Percentiles rank a stretch among this genome's conserved stretches.
phyloP scores from a whole-genome alignment of 1,140 invertebrate genomes.

The Penaeus indicus region DNA sequence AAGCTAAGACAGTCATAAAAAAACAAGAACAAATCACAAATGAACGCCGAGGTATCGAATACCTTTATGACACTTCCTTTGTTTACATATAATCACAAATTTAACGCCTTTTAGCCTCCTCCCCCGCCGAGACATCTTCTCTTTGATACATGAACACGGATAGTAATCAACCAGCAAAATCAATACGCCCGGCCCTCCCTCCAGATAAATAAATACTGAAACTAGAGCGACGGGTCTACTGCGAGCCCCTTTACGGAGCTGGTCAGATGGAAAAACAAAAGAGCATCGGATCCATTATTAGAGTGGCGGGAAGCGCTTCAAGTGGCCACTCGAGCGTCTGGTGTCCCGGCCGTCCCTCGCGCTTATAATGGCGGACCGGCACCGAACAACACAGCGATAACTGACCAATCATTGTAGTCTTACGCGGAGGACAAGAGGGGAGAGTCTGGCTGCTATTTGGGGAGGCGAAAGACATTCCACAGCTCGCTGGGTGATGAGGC shows the following conservation, averaged over 20 bases:
- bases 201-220: conserved; percentile 51
- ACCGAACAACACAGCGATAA: neutral
- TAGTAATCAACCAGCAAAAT: conserved; percentile 33
- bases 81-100: neutral
- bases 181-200: conserved; percentile 31
- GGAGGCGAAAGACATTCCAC: no score
- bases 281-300: conserved; percentile 64
- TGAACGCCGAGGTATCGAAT: no score
- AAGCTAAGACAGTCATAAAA: neutral
- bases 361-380: neutral
- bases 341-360: conserved; percentile 34
- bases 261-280: conserved; percentile 64
- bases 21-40: neutral
- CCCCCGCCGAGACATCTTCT: no score
- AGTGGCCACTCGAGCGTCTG: conserved; percentile 61
- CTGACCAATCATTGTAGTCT: neutral
- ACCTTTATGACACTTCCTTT: conserved; percentile 1
- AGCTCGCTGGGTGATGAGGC: no score
- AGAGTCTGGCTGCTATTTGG: no score
- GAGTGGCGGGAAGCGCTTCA: conserved; percentile 61
- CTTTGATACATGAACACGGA: neutral
- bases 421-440: no score
- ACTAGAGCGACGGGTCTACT: conserved; percentile 29
- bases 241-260: conserved; percentile 53
- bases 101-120: no score